Percentiles rank a stretch among this genome's conserved stretches.
These are phyloP conservation scores for Lynx canadensis DNA, from an alignment of 2,113 vertebrate species.

Conservation along the genomic window DNA sequence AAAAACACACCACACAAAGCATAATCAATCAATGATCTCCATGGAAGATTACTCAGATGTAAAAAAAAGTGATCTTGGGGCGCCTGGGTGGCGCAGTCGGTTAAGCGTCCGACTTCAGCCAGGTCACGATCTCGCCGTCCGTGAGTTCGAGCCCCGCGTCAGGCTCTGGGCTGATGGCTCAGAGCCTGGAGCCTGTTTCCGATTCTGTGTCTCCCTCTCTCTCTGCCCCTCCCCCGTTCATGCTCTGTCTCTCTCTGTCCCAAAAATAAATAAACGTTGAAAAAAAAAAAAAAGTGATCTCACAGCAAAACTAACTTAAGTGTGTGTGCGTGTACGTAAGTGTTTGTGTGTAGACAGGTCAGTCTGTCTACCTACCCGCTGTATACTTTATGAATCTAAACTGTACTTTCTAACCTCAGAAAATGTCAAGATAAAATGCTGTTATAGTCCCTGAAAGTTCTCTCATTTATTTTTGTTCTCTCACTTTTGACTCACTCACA, in stretches of 20 bases:
- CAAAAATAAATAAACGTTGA: too few relatives aligned
- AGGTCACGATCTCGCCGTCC: too few relatives aligned
- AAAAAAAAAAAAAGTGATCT: not conserved
- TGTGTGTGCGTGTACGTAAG: too few relatives aligned
- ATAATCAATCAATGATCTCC: not conserved
- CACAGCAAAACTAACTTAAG: not conserved
- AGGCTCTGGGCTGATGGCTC: too few relatives aligned
- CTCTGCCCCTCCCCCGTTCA: too few relatives aligned
- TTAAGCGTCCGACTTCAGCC: too few relatives aligned
- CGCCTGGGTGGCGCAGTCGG: too few relatives aligned
- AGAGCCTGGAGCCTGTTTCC: too few relatives aligned
- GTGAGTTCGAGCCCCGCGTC: too few relatives aligned
- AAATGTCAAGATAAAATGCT: not conserved
- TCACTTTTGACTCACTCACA: not conserved
- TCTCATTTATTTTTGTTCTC: not conserved
- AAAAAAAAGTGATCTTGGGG: not conserved
- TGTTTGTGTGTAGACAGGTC: not conserved
- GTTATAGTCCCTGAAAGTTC: not conserved
- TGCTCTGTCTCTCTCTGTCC: too few relatives aligned
- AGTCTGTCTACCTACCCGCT: not conserved
- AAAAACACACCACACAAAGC: not conserved
- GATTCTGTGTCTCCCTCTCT: too few relatives aligned
- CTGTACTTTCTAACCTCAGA: not conserved
- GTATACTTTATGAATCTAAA: slow-evolving; percentile 3
- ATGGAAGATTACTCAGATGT: not conserved